A percentile compares a stretch with the other conserved stretches of the same genome.
These are phyloP conservation scores for Campylorhamphus procurvoides DNA, from an alignment of 2,113 vertebrate genomes.

Conservation along the genomic window DNA sequence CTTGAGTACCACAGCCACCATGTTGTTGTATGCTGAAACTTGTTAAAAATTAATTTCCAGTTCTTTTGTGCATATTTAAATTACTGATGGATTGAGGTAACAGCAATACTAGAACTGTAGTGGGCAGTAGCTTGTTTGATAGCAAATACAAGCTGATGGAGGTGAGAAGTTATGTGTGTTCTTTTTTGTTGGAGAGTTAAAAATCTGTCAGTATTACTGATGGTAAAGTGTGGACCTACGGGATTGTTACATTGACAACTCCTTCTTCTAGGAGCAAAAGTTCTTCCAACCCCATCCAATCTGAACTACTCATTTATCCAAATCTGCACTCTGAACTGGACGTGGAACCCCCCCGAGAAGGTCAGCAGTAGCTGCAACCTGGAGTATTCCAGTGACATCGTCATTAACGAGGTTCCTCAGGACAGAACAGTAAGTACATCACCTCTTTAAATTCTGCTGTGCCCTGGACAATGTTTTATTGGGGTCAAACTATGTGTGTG, in stretches of 20 bases:
- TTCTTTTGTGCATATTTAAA: neutral
- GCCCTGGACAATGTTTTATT: neutral
- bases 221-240: neutral
- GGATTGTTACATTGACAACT: neutral
- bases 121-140: neutral
- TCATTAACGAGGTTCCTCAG: neutral
- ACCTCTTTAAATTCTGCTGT: neutral
- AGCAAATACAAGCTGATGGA: fast-evolving
- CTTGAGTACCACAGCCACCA: neutral
- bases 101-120: neutral
- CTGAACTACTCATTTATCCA: conserved; percentile 2
- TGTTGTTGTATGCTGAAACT: fast-evolving
- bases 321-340: conserved; percentile 51
- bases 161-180: neutral
- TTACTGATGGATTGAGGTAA: neutral
- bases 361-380: neutral
- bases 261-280: neutral
- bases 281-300: conserved; percentile 28
- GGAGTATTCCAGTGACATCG: neutral
- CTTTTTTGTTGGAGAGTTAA: neutral
- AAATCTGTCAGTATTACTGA: neutral
- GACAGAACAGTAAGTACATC: neutral
- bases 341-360: neutral
- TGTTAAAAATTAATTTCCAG: neutral
- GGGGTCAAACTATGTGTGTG: neutral